These are phyloP conservation scores for Dallia pectoralis DNA, from an alignment of 2,797 vertebrate genomes.

Conservation along the genomic window DNA sequence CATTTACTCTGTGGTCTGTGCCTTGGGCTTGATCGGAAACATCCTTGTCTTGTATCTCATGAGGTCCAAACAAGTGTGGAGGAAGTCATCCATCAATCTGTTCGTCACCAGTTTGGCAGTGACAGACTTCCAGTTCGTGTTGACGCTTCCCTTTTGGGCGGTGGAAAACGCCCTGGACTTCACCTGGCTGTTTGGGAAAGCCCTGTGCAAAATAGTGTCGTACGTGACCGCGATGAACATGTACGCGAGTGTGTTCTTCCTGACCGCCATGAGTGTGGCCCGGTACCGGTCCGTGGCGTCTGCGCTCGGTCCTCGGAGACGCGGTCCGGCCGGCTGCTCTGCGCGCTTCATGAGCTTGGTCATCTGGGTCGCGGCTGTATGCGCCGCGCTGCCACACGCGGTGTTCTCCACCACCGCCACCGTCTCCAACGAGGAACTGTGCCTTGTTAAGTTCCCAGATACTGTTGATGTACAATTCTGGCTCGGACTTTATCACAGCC, in stretches of 20 bases:
- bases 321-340: conserved; percentile 60
- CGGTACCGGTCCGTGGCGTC: conserved; percentile 88
- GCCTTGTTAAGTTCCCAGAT: conserved; percentile 87
- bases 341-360: conserved; percentile 76
- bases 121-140: conserved; percentile 94
- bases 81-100: conserved; percentile 90
- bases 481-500: conserved; percentile 90
- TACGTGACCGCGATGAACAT: conserved; percentile 94
- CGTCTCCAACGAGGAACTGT: conserved; percentile 85
- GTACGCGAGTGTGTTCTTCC: conserved; percentile 97
- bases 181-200: conserved; percentile 89
- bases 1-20: conserved; percentile 90
- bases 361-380: conserved; percentile 82
- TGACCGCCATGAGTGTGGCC: conserved; percentile 93
- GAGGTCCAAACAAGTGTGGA: conserved; percentile 89
- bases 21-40: conserved; percentile 89
- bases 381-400: conserved; percentile 86
- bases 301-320: conserved; percentile 76
- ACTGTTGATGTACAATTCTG: conserved; percentile 83
- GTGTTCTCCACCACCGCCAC: conserved; percentile 88
- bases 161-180: conserved; percentile 95
- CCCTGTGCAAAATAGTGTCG: conserved; percentile 94
- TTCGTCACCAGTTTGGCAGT: conserved; percentile 91
- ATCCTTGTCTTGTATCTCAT: conserved; percentile 90
- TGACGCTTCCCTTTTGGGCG: conserved; percentile 95